Evolutionary conservation across 1,140 invertebrate species (phyloP).

Genomic region (Bombus turneri): DNA sequence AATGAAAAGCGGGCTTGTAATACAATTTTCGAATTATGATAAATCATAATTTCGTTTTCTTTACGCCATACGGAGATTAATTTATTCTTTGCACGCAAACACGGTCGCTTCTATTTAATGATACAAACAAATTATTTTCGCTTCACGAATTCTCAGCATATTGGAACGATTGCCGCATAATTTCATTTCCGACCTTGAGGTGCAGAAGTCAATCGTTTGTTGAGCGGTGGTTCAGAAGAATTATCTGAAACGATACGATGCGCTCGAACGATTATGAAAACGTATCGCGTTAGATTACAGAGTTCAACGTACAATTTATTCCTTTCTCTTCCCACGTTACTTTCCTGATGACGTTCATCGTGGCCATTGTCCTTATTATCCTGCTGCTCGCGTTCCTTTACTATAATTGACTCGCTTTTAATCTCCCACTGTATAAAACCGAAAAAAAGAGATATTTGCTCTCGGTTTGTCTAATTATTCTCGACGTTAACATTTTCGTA

Average conservation of each 20-base stretch:
- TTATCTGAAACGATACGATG: neutral
- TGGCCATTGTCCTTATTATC: neutral
- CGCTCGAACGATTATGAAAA: neutral
- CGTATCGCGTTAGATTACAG: neutral
- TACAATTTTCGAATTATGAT: too few relatives aligned
- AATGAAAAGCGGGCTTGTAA: too few relatives aligned
- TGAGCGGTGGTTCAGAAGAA: neutral
- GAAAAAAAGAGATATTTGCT: neutral
- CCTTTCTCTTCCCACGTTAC: constrained; percentile 25
- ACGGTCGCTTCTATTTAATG: too few relatives aligned
- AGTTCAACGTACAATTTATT: constrained; percentile 11
- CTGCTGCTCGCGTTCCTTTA: neutral
- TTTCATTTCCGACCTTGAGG: neutral
- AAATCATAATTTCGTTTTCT: too few relatives aligned
- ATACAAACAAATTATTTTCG: too few relatives aligned
- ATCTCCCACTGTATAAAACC: neutral
- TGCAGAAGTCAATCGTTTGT: neutral
- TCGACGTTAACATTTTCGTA: neutral
- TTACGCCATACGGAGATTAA: too few relatives aligned
- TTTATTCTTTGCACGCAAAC: too few relatives aligned
- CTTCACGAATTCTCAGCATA: too few relatives aligned
- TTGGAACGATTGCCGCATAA: neutral
- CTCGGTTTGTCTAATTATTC: neutral
- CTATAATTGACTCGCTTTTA: neutral
- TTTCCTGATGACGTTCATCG: constrained; percentile 8